Evolutionary conservation across 1,140 invertebrate species (phyloP).

Genomic region (Chionoecetes opilio): DNA sequence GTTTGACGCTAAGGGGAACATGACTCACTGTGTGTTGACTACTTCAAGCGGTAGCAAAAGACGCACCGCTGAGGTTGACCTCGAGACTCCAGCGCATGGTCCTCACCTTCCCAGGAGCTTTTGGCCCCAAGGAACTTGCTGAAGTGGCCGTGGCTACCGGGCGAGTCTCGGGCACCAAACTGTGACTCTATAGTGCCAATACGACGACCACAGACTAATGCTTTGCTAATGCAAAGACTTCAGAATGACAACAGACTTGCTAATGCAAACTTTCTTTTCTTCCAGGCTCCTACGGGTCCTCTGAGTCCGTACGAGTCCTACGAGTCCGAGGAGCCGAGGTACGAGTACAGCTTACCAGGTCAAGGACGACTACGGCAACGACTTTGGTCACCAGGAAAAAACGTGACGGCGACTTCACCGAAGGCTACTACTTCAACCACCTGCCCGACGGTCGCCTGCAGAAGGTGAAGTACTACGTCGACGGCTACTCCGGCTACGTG

Average conservation of each 20-base stretch:
- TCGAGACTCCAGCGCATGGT: too few species aligned
- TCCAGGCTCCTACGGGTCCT: not conserved
- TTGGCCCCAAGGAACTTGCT: too few species aligned
- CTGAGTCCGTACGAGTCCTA: not conserved
- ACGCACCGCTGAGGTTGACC: too few species aligned
- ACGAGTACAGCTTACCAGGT: slow-evolving; percentile 44
- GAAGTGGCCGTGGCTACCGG: not conserved
- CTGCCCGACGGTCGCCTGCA: slow-evolving; percentile 32
- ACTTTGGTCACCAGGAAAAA: not conserved
- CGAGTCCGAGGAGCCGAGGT: slow-evolving; percentile 9
- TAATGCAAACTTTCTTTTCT: too few species aligned
- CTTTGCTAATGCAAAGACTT: too few species aligned
- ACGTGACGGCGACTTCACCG: not conserved
- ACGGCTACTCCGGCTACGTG: slow-evolving; percentile 53
- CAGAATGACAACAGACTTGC: too few species aligned
- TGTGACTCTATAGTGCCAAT: not conserved
- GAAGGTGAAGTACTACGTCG: slow-evolving; percentile 23
- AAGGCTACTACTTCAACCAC: slow-evolving; percentile 18
- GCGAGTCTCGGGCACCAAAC: not conserved
- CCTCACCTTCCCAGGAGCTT: too few species aligned
- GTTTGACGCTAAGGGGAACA: too few species aligned
- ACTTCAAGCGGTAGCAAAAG: too few species aligned
- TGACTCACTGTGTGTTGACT: too few species aligned
- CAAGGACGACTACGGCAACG: slow-evolving; percentile 22
- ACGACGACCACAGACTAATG: not conserved